Conservation (phyloP, 1,140 invertebrate species). For the Drosophila yakuba region DNA sequence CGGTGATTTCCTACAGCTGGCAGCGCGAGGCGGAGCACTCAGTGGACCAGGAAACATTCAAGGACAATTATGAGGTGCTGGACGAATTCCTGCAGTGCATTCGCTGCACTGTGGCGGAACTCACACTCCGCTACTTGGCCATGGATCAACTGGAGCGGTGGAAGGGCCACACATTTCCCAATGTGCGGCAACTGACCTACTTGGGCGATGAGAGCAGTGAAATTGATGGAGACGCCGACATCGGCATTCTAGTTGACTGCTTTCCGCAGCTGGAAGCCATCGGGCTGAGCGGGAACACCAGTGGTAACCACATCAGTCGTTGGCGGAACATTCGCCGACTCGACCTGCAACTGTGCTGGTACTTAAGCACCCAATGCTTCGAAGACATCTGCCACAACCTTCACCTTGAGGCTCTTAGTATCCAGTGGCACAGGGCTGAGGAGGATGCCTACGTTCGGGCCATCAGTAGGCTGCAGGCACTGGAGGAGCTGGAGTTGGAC, state of each 20-base stretch:
- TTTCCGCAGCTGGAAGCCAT: constrained; percentile 33
- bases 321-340: constrained; percentile 24
- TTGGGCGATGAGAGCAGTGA: constrained; percentile 29
- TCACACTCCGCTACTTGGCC: constrained; percentile 17
- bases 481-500: constrained; percentile 35
- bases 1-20: constrained; percentile 23
- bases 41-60: constrained; percentile 10
- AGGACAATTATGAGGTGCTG: neutral
- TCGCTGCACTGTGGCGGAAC: constrained; percentile 1
- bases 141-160: constrained; percentile 20
- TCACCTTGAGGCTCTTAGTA: constrained; percentile 5
- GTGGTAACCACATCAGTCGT: constrained; percentile 19
- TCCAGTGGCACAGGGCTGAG: constrained; percentile 23
- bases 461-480: constrained; percentile 1
- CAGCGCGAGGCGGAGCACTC: constrained; percentile 10
- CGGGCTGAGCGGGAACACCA: constrained; percentile 23
- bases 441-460: constrained; percentile 19
- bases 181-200: constrained; percentile 16
- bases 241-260: constrained; percentile 14
- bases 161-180: constrained; percentile 9
- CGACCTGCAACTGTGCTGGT: constrained; percentile 41
- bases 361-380: constrained; percentile 9
- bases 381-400: constrained; percentile 29
- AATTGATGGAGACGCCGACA: constrained; percentile 14
- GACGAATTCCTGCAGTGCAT: constrained; percentile 21